These are phyloP conservation scores for Chionomys nivalis DNA, from an alignment of 2,113 vertebrate genomes.

Conservation along the genomic window DNA sequence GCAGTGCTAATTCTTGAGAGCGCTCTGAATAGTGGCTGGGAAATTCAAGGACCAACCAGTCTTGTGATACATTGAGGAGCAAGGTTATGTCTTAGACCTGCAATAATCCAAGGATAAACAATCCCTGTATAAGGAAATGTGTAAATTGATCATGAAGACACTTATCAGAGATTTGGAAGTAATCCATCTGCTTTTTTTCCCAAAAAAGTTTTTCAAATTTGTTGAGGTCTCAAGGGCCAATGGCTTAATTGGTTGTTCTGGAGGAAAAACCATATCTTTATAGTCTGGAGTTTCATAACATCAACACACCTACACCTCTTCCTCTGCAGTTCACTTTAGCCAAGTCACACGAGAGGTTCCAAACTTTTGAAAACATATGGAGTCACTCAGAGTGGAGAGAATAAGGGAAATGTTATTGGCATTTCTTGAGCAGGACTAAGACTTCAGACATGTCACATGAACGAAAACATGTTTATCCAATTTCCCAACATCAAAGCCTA, in stretches of 20 bases:
- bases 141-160: conserved; percentile 58
- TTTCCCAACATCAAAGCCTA: background rate
- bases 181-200: conserved; percentile 53
- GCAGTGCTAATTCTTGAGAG: conserved; percentile 76
- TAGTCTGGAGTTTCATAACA: conserved; percentile 71
- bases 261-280: conserved; percentile 62
- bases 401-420: background rate
- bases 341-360: conserved; percentile 27
- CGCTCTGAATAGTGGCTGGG: conserved; percentile 78
- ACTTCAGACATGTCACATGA: background rate
- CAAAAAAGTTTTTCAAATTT: conserved; percentile 71
- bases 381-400: background rate
- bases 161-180: conserved; percentile 72
- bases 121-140: conserved; percentile 65
- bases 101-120: conserved; percentile 75
- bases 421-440: background rate
- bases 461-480: background rate
- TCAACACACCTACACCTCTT: conserved; percentile 75
- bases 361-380: background rate
- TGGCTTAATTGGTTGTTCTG: conserved; percentile 77
- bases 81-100: conserved; percentile 72
- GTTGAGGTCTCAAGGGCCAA: conserved; percentile 77
- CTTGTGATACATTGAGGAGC: conserved; percentile 75
- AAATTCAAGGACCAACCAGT: conserved; percentile 78
- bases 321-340: conserved; percentile 78